A percentile compares a stretch with the other conserved stretches of the same genome.
Evolutionary conservation across 2,888 invertebrate genomes (phyloP).

Genomic region (Tyria jacobaeae): DNA sequence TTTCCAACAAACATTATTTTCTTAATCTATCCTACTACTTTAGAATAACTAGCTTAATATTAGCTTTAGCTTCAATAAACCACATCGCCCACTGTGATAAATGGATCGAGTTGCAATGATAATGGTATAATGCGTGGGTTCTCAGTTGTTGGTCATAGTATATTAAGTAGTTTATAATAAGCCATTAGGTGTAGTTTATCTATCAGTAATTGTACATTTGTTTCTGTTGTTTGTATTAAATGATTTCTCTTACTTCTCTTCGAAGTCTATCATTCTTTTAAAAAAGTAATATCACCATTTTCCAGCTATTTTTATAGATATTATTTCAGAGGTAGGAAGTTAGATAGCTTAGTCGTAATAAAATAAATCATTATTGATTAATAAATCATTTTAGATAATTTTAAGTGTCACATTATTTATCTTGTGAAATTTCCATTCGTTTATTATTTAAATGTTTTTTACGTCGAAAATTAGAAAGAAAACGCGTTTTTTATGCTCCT

Average conservation of each 20-base stretch:
- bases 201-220: constrained; percentile 29
- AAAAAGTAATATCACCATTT: no score
- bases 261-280: no score
- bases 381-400: constrained; percentile 18
- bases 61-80: constrained; percentile 54
- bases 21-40: constrained; percentile 30
- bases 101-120: constrained; percentile 69
- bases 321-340: not conserved
- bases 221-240: not conserved
- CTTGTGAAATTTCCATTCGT: not conserved
- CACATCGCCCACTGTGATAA: constrained; percentile 86
- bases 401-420: constrained; percentile 29
- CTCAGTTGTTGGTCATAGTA: constrained; percentile 71
- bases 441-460: no score
- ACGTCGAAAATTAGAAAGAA: no score
- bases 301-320: not conserved
- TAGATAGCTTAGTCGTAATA: not conserved
- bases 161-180: constrained; percentile 51
- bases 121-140: constrained; percentile 67
- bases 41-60: constrained; percentile 53
- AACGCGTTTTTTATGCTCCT: no score
- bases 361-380: constrained; percentile 23
- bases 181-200: constrained; percentile 13
- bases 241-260: not conserved
- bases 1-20: constrained; percentile 5